Percentiles rank a stretch among this genome's conserved stretches.
Evolutionary conservation across 2,888 invertebrate genomes (phyloP).

Genomic region (Plagodis pulveraria): DNA sequence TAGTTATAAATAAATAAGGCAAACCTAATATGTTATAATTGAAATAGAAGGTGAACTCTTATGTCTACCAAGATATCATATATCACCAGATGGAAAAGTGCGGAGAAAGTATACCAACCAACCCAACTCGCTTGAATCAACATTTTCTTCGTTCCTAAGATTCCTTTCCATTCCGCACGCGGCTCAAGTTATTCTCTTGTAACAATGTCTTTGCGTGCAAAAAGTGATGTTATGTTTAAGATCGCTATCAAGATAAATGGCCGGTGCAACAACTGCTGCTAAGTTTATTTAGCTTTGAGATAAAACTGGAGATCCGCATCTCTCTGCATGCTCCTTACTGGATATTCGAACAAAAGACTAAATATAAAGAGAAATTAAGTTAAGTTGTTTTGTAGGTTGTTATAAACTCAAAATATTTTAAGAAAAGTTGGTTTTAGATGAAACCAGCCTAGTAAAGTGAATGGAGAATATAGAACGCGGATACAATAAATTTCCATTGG

Average conservation of each 20-base stretch:
- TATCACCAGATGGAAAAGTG: constrained; percentile 4
- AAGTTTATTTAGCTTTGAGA: constrained; percentile 42
- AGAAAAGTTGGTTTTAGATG: too few species aligned
- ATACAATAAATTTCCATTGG: too few species aligned
- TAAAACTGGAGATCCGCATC: constrained; percentile 42
- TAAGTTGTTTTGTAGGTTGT: too few species aligned
- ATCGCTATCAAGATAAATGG: constrained; percentile 36
- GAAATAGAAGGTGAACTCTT: too few species aligned
- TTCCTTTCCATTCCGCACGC: constrained; percentile 1
- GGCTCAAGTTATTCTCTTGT: constrained; percentile 20
- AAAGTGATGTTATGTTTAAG: constrained; percentile 23
- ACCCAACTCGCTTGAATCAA: background rate
- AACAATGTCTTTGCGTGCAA: constrained; percentile 15
- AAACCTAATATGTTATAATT: too few species aligned
- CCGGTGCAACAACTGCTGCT: constrained; percentile 29
- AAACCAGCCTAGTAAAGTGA: too few species aligned
- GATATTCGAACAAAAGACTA: background rate
- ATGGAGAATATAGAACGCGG: too few species aligned
- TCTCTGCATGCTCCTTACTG: constrained; percentile 12
- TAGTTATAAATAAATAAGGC: too few species aligned
- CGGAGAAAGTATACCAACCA: constrained; percentile 16
- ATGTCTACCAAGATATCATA: background rate
- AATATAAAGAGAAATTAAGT: background rate
- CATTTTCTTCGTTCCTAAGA: too few species aligned
- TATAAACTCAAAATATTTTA: too few species aligned